Evolutionary conservation across 2,113 vertebrate species (phyloP).

Genomic region (Phalacrocorax aristotelis): DNA sequence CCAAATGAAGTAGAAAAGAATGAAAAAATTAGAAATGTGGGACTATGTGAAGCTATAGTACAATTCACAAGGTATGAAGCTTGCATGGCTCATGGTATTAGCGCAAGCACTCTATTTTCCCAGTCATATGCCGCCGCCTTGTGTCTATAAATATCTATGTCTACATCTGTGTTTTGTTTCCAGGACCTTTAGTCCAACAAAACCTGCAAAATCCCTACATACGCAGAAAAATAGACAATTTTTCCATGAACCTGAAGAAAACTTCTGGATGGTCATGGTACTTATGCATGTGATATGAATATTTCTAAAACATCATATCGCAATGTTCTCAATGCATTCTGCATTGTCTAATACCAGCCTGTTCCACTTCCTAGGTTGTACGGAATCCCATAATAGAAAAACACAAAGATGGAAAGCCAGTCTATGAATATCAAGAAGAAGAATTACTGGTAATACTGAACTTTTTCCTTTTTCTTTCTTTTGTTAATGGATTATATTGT

Average conservation of each 20-base stretch:
- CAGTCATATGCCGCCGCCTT: background rate
- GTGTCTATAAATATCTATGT: background rate
- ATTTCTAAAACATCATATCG: background rate
- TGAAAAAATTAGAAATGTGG: constrained; percentile 97
- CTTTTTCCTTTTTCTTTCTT: background rate
- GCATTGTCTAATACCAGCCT: constrained; percentile 62
- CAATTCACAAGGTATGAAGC: constrained; percentile 91
- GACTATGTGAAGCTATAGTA: constrained; percentile 97
- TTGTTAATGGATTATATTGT: background rate
- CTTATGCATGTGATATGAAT: constrained; percentile 24
- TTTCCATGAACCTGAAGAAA: constrained; percentile 94
- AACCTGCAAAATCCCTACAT: constrained; percentile 96
- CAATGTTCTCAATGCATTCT: constrained; percentile 14
- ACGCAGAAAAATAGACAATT: constrained; percentile 98
- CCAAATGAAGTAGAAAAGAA: constrained; percentile 97
- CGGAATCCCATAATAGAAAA: constrained; percentile 95
- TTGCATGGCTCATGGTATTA: background rate
- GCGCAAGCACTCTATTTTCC: background rate
- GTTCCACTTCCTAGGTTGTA: constrained; percentile 83
- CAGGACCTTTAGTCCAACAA: constrained; percentile 96
- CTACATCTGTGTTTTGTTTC: background rate
- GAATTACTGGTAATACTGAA: constrained; percentile 86
- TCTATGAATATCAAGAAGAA: constrained; percentile 95
- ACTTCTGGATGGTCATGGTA: constrained; percentile 99
- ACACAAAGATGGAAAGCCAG: constrained; percentile 92